Evolutionary conservation across 2,113 vertebrate species (phyloP).

Genomic region (Prochilodus magdalenae): DNA sequence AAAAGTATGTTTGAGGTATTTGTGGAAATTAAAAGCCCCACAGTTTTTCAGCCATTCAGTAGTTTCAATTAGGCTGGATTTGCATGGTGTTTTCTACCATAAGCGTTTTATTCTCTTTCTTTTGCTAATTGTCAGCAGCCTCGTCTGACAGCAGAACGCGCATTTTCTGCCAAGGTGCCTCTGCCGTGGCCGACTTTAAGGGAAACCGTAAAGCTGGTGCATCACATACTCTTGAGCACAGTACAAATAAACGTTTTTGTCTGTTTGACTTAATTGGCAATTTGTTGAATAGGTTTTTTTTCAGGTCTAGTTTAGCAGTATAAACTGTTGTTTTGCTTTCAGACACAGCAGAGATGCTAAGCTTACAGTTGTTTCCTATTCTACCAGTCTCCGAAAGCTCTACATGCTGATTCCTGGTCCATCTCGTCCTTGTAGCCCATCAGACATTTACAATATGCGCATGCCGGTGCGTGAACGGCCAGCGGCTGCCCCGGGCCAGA

Average conservation of each 20-base stretch:
- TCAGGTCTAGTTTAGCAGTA: neutral
- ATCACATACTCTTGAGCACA: neutral
- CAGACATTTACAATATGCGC: neutral
- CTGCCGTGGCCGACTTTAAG: neutral
- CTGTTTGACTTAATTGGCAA: slow-evolving; percentile 11
- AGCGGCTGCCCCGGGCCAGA: neutral
- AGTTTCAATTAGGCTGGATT: slow-evolving; percentile 46
- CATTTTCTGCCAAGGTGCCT: slow-evolving; percentile 4
- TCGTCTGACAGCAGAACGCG: neutral
- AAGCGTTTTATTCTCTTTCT: slow-evolving; percentile 9
- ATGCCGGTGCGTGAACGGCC: neutral
- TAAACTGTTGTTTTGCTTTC: neutral
- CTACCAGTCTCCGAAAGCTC: too few relatives aligned
- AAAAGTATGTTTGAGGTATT: slow-evolving; percentile 45
- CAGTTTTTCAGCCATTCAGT: slow-evolving; percentile 37
- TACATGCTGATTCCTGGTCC: neutral
- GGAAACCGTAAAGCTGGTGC: neutral
- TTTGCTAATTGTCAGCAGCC: slow-evolving; percentile 17
- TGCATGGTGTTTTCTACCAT: slow-evolving; percentile 4
- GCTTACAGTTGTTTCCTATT: neutral
- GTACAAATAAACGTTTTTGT: slow-evolving; percentile 3
- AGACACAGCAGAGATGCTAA: neutral
- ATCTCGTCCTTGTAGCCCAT: neutral
- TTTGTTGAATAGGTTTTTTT: neutral
- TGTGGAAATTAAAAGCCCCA: slow-evolving; percentile 44